These are phyloP conservation scores for Lucifuga dentata DNA, from an alignment of 2,113 vertebrate species.

Conservation along the genomic window DNA sequence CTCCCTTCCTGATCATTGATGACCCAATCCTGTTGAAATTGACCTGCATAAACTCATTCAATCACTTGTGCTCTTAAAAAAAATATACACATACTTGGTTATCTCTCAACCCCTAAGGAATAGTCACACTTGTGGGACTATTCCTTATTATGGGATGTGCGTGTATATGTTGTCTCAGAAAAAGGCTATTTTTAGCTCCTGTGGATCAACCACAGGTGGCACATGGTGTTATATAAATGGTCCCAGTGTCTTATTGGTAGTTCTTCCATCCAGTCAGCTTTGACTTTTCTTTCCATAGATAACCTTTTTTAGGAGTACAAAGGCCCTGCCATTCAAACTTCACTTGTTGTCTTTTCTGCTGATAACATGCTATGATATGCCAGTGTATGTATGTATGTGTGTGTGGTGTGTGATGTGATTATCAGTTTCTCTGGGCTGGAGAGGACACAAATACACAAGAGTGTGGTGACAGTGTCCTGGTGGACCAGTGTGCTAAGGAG, in stretches of 20 bases:
- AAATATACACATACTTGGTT: neutral
- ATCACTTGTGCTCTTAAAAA: neutral
- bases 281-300: slow-evolving; percentile 51
- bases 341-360: slow-evolving; percentile 27
- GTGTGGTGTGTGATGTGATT: slow-evolving; percentile 37
- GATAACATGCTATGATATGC: neutral
- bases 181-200: slow-evolving; percentile 63
- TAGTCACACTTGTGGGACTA: slow-evolving; percentile 12
- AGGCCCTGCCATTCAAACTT: slow-evolving; percentile 17
- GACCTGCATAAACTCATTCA: neutral
- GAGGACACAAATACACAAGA: neutral
- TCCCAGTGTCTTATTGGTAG: slow-evolving; percentile 28
- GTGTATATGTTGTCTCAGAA: slow-evolving; percentile 29
- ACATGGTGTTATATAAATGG: slow-evolving; percentile 57
- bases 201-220: slow-evolving; percentile 66
- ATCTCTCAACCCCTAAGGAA: neutral
- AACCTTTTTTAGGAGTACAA: slow-evolving; percentile 25
- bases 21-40: slow-evolving; percentile 7
- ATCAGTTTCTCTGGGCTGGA: slow-evolving; percentile 51
- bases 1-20: neutral
- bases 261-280: slow-evolving; percentile 23
- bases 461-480: neutral
- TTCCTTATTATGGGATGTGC: neutral
- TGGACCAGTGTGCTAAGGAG: neutral
- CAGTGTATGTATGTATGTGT: slow-evolving; percentile 17